Base-by-base conservation (phyloP, 2,113 vertebrate species). In the Prionailurus viverrinus region DNA sequence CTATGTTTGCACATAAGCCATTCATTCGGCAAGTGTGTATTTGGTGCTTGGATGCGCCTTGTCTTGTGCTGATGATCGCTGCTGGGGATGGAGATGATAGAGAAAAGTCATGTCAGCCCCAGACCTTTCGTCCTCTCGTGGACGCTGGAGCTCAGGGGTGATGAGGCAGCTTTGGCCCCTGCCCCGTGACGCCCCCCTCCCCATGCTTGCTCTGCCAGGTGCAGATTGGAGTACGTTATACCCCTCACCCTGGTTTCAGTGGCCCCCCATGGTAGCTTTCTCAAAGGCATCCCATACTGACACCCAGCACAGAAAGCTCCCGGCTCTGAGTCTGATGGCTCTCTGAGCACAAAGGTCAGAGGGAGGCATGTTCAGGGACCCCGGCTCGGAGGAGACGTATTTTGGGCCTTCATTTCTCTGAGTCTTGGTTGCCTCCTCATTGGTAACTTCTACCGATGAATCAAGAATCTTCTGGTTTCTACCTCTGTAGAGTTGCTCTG, bases 241-340 rank as follows among this genome's bases (percentile, higher is more conserved):
- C 19, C 5, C 12, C 18, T 66, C 23, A 13, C 36, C 73, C 51
- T 89, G 63, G 63, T 11, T 33, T 78, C 33, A 68, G 55, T 11
- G 25, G 13, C 39, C 15, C 33, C 66, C 53, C 3, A 0, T 23
- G 19, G 45, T 25, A 21, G 9, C 19, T 63, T 73, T 29, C 51
- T 15, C 33, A n/a, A 14, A 84, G 15, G 11, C 6, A 2, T 21
- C 86, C 19, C 2, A 2, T 5, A 3, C 14, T 0, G 4, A 14
- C 13, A 33, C n/a, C 65, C 2, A 0, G 39, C 23, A 4, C 21
- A 6, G 29, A 21, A 71, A 23, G 71, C 68, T 48, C 45, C 19
- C 2, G 5, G 4, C 53, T 39, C 31, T 1, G 55, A 63, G 63
- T 15, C 10, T 15, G 41, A 36, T 16, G 55, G 27, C 31, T 74